A percentile compares a stretch with the other conserved stretches of the same genome.
phyloP scores from a whole-genome alignment of 2,797 vertebrate species.

The Todus mexicanus region DNA sequence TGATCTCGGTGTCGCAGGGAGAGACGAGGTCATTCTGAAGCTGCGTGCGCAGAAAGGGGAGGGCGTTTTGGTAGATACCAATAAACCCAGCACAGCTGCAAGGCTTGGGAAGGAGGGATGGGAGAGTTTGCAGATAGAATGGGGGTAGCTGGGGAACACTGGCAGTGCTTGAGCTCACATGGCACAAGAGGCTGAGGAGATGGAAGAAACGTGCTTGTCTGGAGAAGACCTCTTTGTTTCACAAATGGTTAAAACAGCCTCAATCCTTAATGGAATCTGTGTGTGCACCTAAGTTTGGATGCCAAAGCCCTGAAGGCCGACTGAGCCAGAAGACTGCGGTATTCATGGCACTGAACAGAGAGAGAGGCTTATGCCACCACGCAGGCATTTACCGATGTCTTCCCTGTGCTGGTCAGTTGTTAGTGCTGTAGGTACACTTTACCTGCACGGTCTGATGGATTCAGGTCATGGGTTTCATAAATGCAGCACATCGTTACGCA shows the following conservation, averaged over 20 bases:
- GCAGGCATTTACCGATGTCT: background rate
- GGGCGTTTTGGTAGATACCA: background rate
- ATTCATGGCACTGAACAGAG: background rate
- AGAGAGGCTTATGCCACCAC: background rate
- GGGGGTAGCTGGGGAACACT: background rate
- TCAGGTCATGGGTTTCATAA: background rate
- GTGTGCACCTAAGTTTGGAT: background rate
- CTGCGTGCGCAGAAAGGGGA: background rate
- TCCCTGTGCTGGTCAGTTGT: background rate
- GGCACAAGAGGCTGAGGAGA: background rate
- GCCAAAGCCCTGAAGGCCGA: background rate
- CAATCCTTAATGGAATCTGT: background rate
- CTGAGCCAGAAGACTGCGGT: background rate
- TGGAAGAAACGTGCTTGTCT: background rate
- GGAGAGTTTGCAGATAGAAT: background rate
- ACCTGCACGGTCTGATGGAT: background rate
- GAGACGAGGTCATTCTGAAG: background rate
- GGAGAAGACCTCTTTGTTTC: background rate
- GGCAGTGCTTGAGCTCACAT: background rate
- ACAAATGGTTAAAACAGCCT: background rate
- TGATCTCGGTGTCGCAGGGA: background rate
- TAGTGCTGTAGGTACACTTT: background rate
- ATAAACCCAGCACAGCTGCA: background rate
- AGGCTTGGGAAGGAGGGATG: background rate
- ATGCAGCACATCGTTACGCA: background rate